Conservation (phyloP, 2,113 vertebrate species). For the Perccottus glenii region DNA sequence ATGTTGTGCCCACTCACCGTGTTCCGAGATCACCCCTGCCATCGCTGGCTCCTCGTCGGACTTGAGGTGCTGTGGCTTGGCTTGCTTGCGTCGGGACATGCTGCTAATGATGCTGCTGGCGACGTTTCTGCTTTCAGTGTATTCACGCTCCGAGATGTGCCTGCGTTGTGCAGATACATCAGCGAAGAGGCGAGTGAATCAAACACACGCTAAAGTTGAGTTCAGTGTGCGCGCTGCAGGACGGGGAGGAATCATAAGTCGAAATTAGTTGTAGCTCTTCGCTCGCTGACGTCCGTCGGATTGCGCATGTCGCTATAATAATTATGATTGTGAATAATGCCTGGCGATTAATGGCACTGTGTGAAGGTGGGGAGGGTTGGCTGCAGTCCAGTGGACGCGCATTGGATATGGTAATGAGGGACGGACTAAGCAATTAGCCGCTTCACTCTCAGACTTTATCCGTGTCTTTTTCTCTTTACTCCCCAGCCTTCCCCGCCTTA, state of each 20-base stretch:
- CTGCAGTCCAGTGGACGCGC: slow-evolving; percentile 89
- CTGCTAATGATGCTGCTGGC: slow-evolving; percentile 74
- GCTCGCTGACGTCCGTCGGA: slow-evolving; percentile 71
- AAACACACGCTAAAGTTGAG: slow-evolving; percentile 71
- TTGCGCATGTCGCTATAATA: slow-evolving; percentile 92
- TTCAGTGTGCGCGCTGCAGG: slow-evolving; percentile 68
- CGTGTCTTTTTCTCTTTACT: slow-evolving; percentile 77
- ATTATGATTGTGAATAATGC: slow-evolving; percentile 98
- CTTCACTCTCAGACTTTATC: slow-evolving; percentile 85
- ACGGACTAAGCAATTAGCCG: slow-evolving; percentile 92
- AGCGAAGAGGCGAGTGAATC: slow-evolving; percentile 77
- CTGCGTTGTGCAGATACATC: slow-evolving; percentile 92
- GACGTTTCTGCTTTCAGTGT: slow-evolving; percentile 41
- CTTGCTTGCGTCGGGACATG: slow-evolving; percentile 99
- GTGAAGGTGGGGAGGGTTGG: slow-evolving; percentile 82
- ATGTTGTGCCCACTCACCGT: slow-evolving; percentile 84
- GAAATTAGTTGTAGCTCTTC: slow-evolving; percentile 81
- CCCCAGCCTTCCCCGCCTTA: slow-evolving; percentile 73
- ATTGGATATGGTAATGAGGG: slow-evolving; percentile 97
- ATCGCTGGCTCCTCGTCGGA: slow-evolving; percentile 92
- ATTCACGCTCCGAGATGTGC: slow-evolving; percentile 79
- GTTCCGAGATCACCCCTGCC: slow-evolving; percentile 87
- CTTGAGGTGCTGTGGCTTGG: slow-evolving; percentile 98
- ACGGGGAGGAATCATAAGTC: slow-evolving; percentile 12
- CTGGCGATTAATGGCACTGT: slow-evolving; percentile 87